Percentiles rank a stretch among this genome's conserved stretches.
These are phyloP conservation scores for Torymus texanus DNA, from an alignment of 2,888 invertebrate genomes.

Conservation along the genomic window DNA sequence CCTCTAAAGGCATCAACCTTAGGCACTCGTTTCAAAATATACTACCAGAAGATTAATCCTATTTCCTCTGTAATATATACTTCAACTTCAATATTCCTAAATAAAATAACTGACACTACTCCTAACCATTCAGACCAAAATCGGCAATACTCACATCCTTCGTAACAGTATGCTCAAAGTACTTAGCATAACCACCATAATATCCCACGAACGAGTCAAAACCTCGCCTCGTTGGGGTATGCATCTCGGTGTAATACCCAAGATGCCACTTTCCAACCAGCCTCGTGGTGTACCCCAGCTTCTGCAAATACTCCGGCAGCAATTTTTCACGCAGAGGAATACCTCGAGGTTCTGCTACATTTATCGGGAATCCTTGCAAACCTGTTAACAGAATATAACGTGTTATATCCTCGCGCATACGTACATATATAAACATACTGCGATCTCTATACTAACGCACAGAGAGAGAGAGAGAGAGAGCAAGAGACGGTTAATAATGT, in stretches of 20 bases:
- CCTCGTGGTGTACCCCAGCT: slow-evolving; percentile 76
- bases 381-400: slow-evolving; percentile 68
- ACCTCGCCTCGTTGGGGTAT: slow-evolving; percentile 84
- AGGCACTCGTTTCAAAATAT: too few species aligned
- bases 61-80: too few species aligned
- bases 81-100: too few species aligned
- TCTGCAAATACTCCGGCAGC: slow-evolving; percentile 76
- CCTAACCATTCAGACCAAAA: too few species aligned
- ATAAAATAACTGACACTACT: too few species aligned
- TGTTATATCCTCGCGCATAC: too few species aligned
- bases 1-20: too few species aligned
- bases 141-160: slow-evolving; percentile 66
- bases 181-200: slow-evolving; percentile 88
- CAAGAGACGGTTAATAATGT: too few species aligned
- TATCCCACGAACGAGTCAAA: slow-evolving; percentile 91
- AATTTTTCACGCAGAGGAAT: slow-evolving; percentile 76
- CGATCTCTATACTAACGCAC: too few species aligned
- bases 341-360: slow-evolving; percentile 76
- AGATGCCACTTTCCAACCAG: slow-evolving; percentile 80
- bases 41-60: too few species aligned
- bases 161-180: slow-evolving; percentile 81
- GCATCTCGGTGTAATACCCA: slow-evolving; percentile 77
- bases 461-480: too few species aligned
- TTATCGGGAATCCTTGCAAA: slow-evolving; percentile 77
- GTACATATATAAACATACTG: too few species aligned